Evolutionary conservation across 1,140 invertebrate genomes (phyloP).

Genomic region (Venturia canescens): DNA sequence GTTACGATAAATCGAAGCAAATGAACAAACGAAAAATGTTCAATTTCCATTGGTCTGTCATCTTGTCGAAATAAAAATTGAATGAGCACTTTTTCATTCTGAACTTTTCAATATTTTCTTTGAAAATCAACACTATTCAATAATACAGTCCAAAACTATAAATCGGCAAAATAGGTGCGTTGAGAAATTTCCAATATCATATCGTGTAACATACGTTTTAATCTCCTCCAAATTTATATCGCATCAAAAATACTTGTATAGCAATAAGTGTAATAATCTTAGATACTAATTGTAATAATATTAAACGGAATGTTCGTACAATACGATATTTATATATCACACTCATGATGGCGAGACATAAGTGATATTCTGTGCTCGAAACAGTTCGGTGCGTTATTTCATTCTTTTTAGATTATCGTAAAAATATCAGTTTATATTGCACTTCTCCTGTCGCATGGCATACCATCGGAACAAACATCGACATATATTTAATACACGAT

Average conservation of each 20-base stretch:
- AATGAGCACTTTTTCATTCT: too few species aligned
- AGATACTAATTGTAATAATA: neutral
- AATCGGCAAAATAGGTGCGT: too few species aligned
- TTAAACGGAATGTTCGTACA: neutral
- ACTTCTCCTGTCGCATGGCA: neutral
- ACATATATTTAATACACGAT: neutral
- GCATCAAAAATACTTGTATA: conserved; percentile 42
- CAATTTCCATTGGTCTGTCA: too few species aligned
- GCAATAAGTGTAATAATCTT: conserved; percentile 19
- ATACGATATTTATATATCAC: conserved; percentile 33
- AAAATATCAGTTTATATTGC: too few species aligned
- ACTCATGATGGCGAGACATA: conserved; percentile 28
- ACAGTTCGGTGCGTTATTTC: conserved; percentile 10
- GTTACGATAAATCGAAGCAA: too few species aligned
- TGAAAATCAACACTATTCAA: too few species aligned
- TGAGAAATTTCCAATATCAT: too few species aligned
- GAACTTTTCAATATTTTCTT: too few species aligned
- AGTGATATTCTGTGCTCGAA: conserved; percentile 22
- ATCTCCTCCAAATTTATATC: neutral
- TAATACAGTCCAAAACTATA: too few species aligned
- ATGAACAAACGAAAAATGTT: too few species aligned
- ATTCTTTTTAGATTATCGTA: too few species aligned
- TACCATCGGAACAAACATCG: neutral
- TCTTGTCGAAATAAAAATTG: too few species aligned
- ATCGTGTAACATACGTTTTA: neutral